phyloP scores from a whole-genome alignment of 2,888 invertebrate species.

The Nycteola revayana region DNA sequence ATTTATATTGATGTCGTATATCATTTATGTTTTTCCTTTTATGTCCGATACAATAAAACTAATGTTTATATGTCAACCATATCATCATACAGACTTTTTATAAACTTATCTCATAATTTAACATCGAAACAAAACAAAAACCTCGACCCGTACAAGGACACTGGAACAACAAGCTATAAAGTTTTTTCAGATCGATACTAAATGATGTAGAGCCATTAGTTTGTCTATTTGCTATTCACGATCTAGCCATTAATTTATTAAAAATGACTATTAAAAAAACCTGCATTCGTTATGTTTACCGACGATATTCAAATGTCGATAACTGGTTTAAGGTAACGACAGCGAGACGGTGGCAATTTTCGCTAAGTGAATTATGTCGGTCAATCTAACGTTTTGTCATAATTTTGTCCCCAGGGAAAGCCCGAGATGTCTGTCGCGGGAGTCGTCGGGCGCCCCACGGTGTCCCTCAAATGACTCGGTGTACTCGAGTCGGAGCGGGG shows the following conservation, averaged over 20 bases:
- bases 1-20: conserved; percentile 19
- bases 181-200: conserved; percentile 23
- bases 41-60: conserved; percentile 11
- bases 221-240: conserved; percentile 38
- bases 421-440: conserved; percentile 91
- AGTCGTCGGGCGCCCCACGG: conserved; percentile 88
- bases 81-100: conserved; percentile 12
- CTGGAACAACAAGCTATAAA: conserved; percentile 22
- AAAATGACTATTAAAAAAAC: conserved; percentile 38
- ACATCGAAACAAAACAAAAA: conserved; percentile 17
- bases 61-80: conserved; percentile 15
- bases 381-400: conserved; percentile 43
- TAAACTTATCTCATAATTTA: conserved; percentile 16
- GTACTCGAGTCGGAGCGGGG: conserved; percentile 85
- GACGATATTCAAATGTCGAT: conserved; percentile 46
- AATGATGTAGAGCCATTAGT: conserved; percentile 25
- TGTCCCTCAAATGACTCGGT: conserved; percentile 91
- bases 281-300: conserved; percentile 42
- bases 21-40: conserved; percentile 22
- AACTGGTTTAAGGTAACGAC: conserved; percentile 41
- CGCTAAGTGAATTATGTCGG: conserved; percentile 42
- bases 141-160: conserved; percentile 19
- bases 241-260: conserved; percentile 40
- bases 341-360: conserved; percentile 29
- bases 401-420: conserved; percentile 87